These are phyloP conservation scores for Naso thynnoides DNA, from an alignment of 2,797 vertebrate species.

Conservation along the genomic window DNA sequence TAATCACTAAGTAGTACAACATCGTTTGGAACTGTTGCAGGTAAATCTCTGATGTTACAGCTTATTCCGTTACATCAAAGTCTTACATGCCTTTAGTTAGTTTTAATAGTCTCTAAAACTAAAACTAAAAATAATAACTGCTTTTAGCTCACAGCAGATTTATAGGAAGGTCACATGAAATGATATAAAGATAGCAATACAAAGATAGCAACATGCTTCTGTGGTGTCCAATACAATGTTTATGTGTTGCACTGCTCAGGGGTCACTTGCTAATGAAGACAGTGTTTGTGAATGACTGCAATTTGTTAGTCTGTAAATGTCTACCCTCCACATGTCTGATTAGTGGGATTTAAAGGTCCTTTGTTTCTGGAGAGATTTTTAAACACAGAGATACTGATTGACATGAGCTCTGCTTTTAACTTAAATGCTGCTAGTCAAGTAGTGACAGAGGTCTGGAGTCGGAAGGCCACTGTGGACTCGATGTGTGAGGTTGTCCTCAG, in stretches of 20 bases:
- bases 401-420: not conserved
- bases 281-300: slow-evolving; percentile 2
- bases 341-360: not conserved
- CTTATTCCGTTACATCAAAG: not conserved
- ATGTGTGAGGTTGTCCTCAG: slow-evolving; percentile 17
- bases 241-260: slow-evolving; percentile 32
- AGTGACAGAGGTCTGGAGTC: slow-evolving; percentile 4
- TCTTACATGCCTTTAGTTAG: not conserved
- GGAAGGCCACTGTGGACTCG: not conserved
- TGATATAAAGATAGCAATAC: not conserved
- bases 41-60: not conserved
- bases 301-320: slow-evolving; percentile 3
- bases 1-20: not conserved
- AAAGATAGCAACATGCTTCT: not conserved
- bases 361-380: not conserved
- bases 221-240: not conserved
- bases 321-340: not conserved
- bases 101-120: not conserved
- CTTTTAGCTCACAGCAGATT: not conserved
- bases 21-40: not conserved
- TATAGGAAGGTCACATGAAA: not conserved
- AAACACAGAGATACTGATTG: not conserved
- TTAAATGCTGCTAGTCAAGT: not conserved
- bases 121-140: too few species aligned
- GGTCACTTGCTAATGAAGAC: slow-evolving; percentile 28